Percentiles rank a stretch among this genome's conserved stretches.
Evolutionary conservation across 2,797 vertebrate species (phyloP).

Genomic region (Falco peregrinus): DNA sequence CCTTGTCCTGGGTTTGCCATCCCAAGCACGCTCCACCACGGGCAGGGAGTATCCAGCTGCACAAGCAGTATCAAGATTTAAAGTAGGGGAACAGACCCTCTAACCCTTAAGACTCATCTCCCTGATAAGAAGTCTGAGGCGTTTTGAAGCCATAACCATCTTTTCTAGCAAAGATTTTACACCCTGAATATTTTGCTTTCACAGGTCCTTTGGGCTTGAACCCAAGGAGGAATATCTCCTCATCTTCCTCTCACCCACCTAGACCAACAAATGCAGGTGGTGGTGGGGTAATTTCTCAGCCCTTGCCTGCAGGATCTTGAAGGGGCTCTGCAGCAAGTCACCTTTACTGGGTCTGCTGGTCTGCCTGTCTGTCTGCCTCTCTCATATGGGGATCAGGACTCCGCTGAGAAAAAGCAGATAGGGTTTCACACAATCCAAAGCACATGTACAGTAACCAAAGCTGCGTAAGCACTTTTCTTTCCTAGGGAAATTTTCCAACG

Average conservation of each 20-base stretch:
- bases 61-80: neutral
- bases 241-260: neutral
- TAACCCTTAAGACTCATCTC: neutral
- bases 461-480: constrained; percentile 50
- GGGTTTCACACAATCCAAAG: constrained; percentile 68
- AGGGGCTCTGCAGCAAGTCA: neutral
- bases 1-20: neutral
- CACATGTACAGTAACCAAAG: constrained; percentile 48
- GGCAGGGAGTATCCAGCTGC: neutral
- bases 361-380: neutral
- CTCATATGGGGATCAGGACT: neutral
- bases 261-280: neutral
- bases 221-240: neutral
- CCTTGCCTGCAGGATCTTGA: neutral
- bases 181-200: neutral
- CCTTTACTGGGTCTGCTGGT: neutral
- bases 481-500: constrained; percentile 19
- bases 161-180: neutral
- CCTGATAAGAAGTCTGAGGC: neutral
- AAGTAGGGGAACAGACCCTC: neutral
- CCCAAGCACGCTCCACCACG: neutral
- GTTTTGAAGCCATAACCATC: neutral
- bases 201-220: neutral
- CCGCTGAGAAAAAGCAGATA: constrained; percentile 55
- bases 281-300: neutral